Base-by-base conservation (phyloP, 2,888 invertebrate species). In the Lutraria lutraria region DNA sequence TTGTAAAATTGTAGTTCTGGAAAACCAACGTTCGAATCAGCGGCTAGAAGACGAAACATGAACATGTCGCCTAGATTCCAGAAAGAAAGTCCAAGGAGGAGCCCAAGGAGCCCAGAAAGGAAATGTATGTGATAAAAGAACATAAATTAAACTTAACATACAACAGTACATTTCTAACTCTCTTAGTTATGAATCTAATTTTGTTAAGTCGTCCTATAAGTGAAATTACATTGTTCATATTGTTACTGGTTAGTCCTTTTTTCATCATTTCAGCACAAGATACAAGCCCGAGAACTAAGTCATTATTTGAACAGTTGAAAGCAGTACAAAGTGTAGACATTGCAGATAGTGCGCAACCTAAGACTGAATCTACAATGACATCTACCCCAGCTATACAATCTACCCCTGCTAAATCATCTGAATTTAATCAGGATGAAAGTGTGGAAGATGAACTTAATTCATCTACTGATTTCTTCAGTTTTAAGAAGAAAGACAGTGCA, bases 401-500 rank as follows among this genome's bases (percentile, higher is more conserved):
- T 54, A 56, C 53, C n/a, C 34, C 52, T 31, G 80, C 54, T 85
- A 72, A 34, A 79, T 19, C 76, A 19, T 12, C 76, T 31, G 76
- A 60, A 25, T 80, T 13, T 12, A 79, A 53, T 82, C 88, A 82
- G 52, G 31, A 54, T 54, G 90, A 91, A n/a, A 25, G 21, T 15
- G 86, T 87, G 79, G 93, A 92, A 25, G 91, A 92, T 31, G 92
- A 93, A 29, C 88, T 92, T 10, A 92, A 92, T 68, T 86, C 92
- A 25, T 92, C 92, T 10, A 93, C 93, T 76, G 91, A 93, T 81
- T 93, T 93, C 89, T 93, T 93, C 68, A 90, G 87, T 81, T 93
- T 93, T 54, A 92, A 92, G 87, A 93, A 90, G 82, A 90, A 87
- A 79, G 89, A 76, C 31, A 79, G 29, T 34, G 34, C 12, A 0